Conservation (phyloP, 2,113 vertebrate genomes). For the Sinosuthora webbiana region DNA sequence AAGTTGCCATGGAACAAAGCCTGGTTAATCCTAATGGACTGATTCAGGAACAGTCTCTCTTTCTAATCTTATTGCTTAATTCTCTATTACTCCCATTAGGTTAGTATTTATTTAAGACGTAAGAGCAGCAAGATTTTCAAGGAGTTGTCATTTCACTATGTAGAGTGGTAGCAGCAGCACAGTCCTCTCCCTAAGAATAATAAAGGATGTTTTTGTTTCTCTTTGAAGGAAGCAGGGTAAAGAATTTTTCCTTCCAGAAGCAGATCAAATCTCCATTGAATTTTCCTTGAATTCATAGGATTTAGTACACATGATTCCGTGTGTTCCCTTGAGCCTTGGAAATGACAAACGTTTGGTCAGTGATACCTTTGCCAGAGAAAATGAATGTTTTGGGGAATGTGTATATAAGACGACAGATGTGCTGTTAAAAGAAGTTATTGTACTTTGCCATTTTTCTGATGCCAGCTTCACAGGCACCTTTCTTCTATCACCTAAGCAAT, state of each 20-base stretch:
- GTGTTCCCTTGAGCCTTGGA: background rate
- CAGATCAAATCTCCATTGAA: background rate
- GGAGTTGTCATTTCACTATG: background rate
- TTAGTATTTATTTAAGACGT: background rate
- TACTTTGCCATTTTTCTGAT: background rate
- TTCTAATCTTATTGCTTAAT: conserved; percentile 60
- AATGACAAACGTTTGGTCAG: background rate
- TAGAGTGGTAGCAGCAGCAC: background rate
- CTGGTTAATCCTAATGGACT: conserved; percentile 58
- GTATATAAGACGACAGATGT: background rate
- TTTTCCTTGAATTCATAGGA: conserved; percentile 21
- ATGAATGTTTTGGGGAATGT: background rate
- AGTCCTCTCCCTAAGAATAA: background rate
- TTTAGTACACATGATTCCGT: background rate
- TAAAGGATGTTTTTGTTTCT: conserved; percentile 18
- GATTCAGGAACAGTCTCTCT: conserved; percentile 52
- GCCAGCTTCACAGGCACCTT: background rate
- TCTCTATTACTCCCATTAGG: conserved; percentile 11
- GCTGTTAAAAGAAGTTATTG: background rate
- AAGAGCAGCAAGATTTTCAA: background rate
- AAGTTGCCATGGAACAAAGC: conserved; percentile 70
- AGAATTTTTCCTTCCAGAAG: background rate
- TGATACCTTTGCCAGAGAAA: background rate
- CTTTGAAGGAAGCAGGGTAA: background rate
- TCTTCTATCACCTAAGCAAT: background rate